These are phyloP conservation scores for Euspilapteryx auroguttella DNA, from an alignment of 2,888 invertebrate species.

Conservation along the genomic window DNA sequence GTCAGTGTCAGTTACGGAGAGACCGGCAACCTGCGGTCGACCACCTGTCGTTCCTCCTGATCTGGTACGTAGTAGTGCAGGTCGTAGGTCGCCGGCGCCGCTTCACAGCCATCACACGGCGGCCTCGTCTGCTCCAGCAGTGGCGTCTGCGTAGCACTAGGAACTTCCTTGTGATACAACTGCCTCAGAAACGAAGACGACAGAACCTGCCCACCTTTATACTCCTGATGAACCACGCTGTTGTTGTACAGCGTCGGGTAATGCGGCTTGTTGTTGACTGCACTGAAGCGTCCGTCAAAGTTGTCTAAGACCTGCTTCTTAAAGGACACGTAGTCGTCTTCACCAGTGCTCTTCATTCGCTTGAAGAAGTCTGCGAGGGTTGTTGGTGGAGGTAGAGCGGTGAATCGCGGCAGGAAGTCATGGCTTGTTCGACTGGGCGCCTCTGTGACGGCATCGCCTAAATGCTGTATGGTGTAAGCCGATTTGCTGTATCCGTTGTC, in stretches of 20 bases:
- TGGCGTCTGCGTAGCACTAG: slow-evolving; percentile 8
- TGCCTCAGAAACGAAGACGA: slow-evolving; percentile 29
- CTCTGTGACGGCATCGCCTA: too few species aligned
- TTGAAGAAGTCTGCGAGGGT: too few species aligned
- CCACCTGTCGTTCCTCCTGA: slow-evolving; percentile 30
- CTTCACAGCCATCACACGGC: slow-evolving; percentile 30
- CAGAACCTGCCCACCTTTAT: slow-evolving; percentile 14
- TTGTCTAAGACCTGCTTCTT: slow-evolving; percentile 28
- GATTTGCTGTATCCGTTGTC: too few species aligned
- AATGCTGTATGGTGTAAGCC: too few species aligned
- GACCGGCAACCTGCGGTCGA: too few species aligned
- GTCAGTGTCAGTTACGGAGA: too few species aligned
- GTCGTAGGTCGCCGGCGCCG: slow-evolving; percentile 42
- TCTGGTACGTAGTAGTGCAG: slow-evolving; percentile 46
- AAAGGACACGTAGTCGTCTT: too few species aligned
- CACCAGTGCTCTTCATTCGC: too few species aligned
- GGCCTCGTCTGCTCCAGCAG: slow-evolving; percentile 9
- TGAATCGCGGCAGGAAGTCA: too few species aligned
- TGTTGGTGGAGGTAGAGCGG: too few species aligned
- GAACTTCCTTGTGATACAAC: slow-evolving; percentile 13
- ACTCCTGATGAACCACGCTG: slow-evolving; percentile 33
- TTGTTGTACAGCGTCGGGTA: slow-evolving; percentile 40
- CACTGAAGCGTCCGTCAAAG: slow-evolving; percentile 40
- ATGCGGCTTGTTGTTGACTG: slow-evolving; percentile 30
- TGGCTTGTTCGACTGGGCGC: too few species aligned